Percentiles rank a stretch among this genome's conserved stretches.
These are phyloP conservation scores for Capreolus pygargus DNA, from an alignment of 2,113 vertebrate species.

Conservation along the genomic window DNA sequence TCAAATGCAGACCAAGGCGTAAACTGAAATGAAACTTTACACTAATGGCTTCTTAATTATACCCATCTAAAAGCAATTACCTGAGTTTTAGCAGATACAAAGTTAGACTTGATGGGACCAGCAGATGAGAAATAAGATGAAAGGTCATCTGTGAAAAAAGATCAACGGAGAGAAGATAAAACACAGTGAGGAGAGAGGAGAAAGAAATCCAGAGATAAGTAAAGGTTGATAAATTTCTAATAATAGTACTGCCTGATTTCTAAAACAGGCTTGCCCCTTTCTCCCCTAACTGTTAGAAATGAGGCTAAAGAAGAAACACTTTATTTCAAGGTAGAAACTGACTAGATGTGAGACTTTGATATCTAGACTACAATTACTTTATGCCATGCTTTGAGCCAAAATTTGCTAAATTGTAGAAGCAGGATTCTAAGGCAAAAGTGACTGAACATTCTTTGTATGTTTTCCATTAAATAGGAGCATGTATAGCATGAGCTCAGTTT, in stretches of 20 bases:
- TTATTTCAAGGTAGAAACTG: constrained; percentile 42
- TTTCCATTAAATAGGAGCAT: neutral
- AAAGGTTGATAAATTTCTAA: constrained; percentile 18
- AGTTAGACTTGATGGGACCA: constrained; percentile 81
- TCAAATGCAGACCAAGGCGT: constrained; percentile 86
- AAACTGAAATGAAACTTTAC: constrained; percentile 85
- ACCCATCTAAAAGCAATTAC: constrained; percentile 88
- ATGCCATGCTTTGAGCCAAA: neutral
- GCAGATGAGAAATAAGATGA: constrained; percentile 70
- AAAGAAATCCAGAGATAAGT: neutral
- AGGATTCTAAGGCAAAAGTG: neutral
- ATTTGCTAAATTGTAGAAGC: neutral
- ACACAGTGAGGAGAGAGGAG: neutral
- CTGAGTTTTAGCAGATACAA: constrained; percentile 83
- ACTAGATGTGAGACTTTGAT: neutral
- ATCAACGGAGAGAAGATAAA: constrained; percentile 29
- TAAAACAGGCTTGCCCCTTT: constrained; percentile 24
- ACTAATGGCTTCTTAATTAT: constrained; percentile 89
- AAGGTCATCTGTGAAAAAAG: constrained; percentile 69
- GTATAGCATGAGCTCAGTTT: neutral
- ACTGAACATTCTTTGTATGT: neutral
- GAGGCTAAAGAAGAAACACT: constrained; percentile 34
- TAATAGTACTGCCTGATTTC: constrained; percentile 18
- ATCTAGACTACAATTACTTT: neutral
- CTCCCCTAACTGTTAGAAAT: constrained; percentile 20